Evolutionary conservation across 92 coral and sea anemone genomes (phyloP).

Genomic region (Nematostella vectensis): DNA sequence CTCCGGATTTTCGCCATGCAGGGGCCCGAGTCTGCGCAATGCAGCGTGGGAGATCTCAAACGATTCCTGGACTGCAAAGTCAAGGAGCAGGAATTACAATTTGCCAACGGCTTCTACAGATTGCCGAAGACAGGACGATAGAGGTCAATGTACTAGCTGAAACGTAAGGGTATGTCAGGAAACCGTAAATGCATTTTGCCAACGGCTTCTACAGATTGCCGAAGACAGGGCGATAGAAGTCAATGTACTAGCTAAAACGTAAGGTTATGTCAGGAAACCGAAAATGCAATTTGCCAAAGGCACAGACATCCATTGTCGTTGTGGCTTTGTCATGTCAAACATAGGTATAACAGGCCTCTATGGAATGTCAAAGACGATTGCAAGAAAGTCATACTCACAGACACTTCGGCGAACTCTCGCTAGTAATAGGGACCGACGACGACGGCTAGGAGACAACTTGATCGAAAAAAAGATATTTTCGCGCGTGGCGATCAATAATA

Average conservation of each 20-base stretch:
- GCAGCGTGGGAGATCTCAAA: conserved; percentile 89
- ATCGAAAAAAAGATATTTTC: too few species aligned
- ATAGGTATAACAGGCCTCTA: too few species aligned
- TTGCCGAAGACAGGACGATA: conserved; percentile 83
- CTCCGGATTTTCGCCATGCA: conserved; percentile 98
- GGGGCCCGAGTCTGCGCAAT: conserved; percentile 83
- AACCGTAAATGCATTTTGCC: conserved; percentile 83
- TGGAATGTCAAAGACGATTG: too few species aligned
- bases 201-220: conserved; percentile 93
- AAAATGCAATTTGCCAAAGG: conserved; percentile 91
- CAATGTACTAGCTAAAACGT: background rate
- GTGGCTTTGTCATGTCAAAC: too few species aligned
- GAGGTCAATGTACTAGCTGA: background rate
- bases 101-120: conserved; percentile 88
- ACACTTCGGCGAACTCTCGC: too few species aligned
- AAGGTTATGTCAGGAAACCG: conserved; percentile 89
- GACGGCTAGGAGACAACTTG: too few species aligned
- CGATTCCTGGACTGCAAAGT: conserved; percentile 94
- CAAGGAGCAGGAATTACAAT: conserved; percentile 86
- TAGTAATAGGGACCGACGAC: too few species aligned
- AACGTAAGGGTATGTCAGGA: too few species aligned
- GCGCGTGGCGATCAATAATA: too few species aligned
- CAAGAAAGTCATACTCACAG: too few species aligned
- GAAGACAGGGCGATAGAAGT: conserved; percentile 67
- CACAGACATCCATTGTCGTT: too few species aligned